Base-by-base conservation (phyloP, 2,888 invertebrate species). In the Temnothorax unifasciatus region DNA sequence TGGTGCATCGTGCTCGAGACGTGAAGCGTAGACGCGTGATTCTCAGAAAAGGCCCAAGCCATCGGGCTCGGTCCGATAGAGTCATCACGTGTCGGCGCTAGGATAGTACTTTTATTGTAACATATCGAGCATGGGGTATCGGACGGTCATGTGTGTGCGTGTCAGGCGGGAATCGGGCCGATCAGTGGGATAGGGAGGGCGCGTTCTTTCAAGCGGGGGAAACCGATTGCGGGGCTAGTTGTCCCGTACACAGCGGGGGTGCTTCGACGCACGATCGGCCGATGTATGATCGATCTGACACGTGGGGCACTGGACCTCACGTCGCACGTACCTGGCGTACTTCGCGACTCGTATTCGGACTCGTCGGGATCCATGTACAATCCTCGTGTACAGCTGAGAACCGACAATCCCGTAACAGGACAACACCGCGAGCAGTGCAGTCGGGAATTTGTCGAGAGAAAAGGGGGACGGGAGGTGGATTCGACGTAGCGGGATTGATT, bases 281-380 rank as follows among this genome's bases (percentile, higher is more conserved):
- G 73, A 87, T 84, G 91, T 86, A 93, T 94, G 94, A 94, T 94
- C 93, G 94, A 94, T 94, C 94, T 94, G 94, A 94, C 94, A 92
- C 92, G 47, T 68, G 83, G 69, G 79, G 87, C 84, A 85, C 87
- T 84, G 82, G 50, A 59, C 64, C 76, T 81, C 57, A 57, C 85
- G 68, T 87, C 85, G 84, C 84, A 71, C 86, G 88, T 87, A 85
- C 88, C 90, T 87, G 87, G 74, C 76, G 75, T 29, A 64, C 61
- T 75, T 41, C 52, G 25, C 41, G n/a, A n/a, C 84, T 41, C 52
- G 25, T 50, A 82, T 25, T 34, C 18, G 25, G 8, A 15, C 68
- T 21, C 75, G 29, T 50, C 61, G 54, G 41, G 75, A 74, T 74
- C 47, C 66, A 50, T 50, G 66, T 47, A 34, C 50, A 21, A 73